phyloP scores from a whole-genome alignment of 2,113 vertebrate genomes.

The Galemys pyrenaicus region DNA sequence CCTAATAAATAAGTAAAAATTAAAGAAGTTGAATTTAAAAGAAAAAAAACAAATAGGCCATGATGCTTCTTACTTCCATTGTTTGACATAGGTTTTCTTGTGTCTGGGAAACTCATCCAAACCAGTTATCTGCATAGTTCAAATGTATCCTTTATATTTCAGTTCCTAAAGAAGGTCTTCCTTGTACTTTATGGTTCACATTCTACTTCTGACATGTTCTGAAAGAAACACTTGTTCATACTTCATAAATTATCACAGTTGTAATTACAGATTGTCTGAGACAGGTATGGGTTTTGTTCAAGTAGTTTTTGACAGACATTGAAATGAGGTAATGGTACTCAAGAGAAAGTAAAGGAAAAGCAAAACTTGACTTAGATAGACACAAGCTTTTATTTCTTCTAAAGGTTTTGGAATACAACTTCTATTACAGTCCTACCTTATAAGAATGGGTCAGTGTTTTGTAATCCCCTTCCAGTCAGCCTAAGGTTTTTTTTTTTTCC shows the following conservation, averaged over 20 bases:
- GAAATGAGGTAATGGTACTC: background rate
- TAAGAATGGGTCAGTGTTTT: background rate
- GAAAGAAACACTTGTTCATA: background rate
- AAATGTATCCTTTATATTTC: background rate
- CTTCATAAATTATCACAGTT: background rate
- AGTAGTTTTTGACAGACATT: background rate
- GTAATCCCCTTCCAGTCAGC: background rate
- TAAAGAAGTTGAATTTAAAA: too few relatives aligned
- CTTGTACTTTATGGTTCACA: background rate
- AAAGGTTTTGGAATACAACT: background rate
- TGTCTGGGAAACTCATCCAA: background rate
- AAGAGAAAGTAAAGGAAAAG: background rate
- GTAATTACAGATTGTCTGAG: background rate
- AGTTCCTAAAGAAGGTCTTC: background rate
- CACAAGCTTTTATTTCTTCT: background rate
- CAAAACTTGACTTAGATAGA: background rate
- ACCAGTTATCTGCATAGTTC: background rate
- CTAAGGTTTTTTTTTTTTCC: too few relatives aligned
- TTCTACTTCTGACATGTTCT: background rate
- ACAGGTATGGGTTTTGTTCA: background rate
- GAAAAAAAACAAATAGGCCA: too few relatives aligned
- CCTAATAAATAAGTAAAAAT: too few relatives aligned
- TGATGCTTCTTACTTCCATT: background rate
- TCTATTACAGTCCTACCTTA: background rate
- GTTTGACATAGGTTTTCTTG: background rate